Base-by-base conservation (phyloP, 1,140 invertebrate species). In the Holcopasites calliopsidis region DNA sequence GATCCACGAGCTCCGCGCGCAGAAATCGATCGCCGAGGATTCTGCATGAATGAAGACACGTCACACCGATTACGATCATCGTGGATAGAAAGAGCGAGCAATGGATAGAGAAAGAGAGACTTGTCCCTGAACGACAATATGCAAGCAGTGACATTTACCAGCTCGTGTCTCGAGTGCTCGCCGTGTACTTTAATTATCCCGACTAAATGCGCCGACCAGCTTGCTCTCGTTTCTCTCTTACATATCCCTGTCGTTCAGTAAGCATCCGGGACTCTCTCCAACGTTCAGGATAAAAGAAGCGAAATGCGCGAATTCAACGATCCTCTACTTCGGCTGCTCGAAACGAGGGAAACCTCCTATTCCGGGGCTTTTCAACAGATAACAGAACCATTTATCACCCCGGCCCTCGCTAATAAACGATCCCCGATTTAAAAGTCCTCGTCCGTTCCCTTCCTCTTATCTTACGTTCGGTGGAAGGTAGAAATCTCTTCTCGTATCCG, bases 21-120 rank as follows among this genome's bases (percentile, higher is more conserved):
- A 35, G 54, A 16, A 31, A 72, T 72, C 69, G 69, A 64, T 72
- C 18, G 47, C n/a, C 26, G 50, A 52, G 47, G 38, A 74, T 74
- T 74, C 71, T 74, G 62, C 71, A 74, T 74, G 71, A 74, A 74
- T 74, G 71, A 74, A 74, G 71, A 74, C 71, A 74, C 71, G 71
- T 74, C 71, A 74, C 62, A 8, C 6, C 50, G 71, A 74, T 74
- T 74, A 74, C 71, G 71, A 66, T 57, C 38, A 33, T 35, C 28
- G 47, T 4, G 21, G 31, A 42, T 28, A 62, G 23, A 28, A 10
- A 7, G 55, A 57, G 6, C n/a, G 18, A 57, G 33, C 16, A 4
- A 40, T 4, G 11, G 26, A 21, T 0, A 28, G 26, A 31, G 40
- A 8, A 11, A 62, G 18, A 31, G 23, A 28, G 16, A 31, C 71